These are phyloP conservation scores for Rhadina sibilatrix DNA, from an alignment of 2,113 vertebrate species.

Conservation along the genomic window DNA sequence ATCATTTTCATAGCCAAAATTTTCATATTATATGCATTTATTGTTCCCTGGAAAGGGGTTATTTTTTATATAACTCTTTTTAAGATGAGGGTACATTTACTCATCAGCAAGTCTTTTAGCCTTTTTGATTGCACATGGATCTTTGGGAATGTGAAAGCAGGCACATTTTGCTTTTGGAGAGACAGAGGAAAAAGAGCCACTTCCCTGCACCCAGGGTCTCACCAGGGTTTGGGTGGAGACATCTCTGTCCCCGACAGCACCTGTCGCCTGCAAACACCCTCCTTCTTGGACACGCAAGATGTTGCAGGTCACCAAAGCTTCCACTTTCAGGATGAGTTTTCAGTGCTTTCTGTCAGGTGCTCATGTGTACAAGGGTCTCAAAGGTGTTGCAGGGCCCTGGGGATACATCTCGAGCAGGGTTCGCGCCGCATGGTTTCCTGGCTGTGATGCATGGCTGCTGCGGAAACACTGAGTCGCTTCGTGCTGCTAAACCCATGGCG, in stretches of 20 bases:
- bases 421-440: fast-evolving
- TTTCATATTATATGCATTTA: background rate
- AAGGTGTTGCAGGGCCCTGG: fast-evolving
- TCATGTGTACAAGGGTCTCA: too few relatives aligned
- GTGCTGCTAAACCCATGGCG: fast-evolving
- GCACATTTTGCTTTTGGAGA: background rate
- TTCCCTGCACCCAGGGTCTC: background rate
- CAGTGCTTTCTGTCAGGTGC: background rate
- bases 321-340: background rate
- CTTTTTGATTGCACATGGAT: background rate
- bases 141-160: background rate
- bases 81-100: background rate
- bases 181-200: background rate
- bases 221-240: fast-evolving
- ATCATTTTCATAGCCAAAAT: background rate
- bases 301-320: background rate
- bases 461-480: background rate
- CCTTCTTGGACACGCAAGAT: fast-evolving
- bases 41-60: background rate
- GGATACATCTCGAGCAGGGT: fast-evolving
- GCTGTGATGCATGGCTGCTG: fast-evolving
- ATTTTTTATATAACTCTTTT: background rate
- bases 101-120: background rate
- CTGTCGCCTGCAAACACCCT: fast-evolving
- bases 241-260: fast-evolving